Conservation (phyloP, 2,113 vertebrate genomes). For the Protobothrops mucrosquamatus region DNA sequence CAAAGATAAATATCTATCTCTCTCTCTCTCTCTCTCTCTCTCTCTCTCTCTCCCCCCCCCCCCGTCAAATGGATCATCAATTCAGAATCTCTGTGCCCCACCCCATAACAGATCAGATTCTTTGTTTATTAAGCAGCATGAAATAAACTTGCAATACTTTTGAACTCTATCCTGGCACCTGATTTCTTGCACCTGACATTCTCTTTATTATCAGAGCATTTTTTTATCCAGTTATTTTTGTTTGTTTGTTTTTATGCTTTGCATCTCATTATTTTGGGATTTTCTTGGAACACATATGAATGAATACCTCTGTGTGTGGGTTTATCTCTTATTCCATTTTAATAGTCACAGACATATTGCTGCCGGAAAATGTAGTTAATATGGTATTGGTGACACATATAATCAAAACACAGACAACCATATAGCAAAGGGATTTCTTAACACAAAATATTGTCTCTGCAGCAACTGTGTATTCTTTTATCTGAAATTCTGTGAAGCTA, state of each 20-base stretch:
- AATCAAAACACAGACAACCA: slow-evolving; percentile 36
- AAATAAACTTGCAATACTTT: not conserved
- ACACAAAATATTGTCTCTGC: slow-evolving; percentile 36
- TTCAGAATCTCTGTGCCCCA: not conserved
- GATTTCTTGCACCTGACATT: not conserved
- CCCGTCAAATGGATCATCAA: not conserved
- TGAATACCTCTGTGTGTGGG: not conserved
- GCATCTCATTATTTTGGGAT: not conserved
- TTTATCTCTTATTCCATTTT: not conserved
- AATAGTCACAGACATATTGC: not conserved
- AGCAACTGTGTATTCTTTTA: slow-evolving; percentile 46
- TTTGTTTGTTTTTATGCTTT: not conserved
- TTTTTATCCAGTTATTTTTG: not conserved
- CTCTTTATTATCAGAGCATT: not conserved
- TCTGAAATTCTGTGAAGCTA: slow-evolving; percentile 47
- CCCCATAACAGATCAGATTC: not conserved
- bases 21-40: not conserved
- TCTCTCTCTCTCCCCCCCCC: not conserved
- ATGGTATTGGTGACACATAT: not conserved
- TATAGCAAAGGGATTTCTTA: slow-evolving; percentile 25
- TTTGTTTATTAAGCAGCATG: not conserved
- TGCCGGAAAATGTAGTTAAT: not conserved
- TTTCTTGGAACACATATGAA: not conserved
- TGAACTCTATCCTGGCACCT: not conserved
- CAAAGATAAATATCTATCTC: not conserved